Percentiles rank a stretch among this genome's conserved stretches.
phyloP scores from a whole-genome alignment of 1,140 invertebrate species.

The Centruroides vittatus region DNA sequence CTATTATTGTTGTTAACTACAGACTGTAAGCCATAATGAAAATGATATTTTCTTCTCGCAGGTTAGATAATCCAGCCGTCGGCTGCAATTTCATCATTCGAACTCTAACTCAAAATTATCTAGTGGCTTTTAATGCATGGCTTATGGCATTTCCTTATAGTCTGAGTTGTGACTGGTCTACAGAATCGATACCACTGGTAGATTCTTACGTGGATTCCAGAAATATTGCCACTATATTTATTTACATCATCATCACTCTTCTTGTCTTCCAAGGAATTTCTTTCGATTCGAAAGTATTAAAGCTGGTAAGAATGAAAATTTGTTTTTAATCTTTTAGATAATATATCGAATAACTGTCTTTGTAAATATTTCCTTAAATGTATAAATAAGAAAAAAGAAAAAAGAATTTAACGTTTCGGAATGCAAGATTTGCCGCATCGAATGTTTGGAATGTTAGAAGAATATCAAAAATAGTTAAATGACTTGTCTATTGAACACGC shows the following conservation, averaged over 20 bases:
- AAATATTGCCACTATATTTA: slow-evolving; percentile 49
- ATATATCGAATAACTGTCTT: too few relatives aligned
- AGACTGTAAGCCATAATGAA: too few relatives aligned
- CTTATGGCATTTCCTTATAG: slow-evolving; percentile 62
- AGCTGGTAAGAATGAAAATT: not conserved
- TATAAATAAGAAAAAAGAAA: too few relatives aligned
- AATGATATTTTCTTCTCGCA: too few relatives aligned
- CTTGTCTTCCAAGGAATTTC: not conserved
- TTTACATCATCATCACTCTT: slow-evolving; percentile 38
- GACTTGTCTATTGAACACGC: too few relatives aligned
- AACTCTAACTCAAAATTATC: slow-evolving; percentile 64
- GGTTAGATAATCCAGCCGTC: slow-evolving; percentile 29
- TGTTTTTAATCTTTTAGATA: not conserved
- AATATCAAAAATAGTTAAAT: too few relatives aligned
- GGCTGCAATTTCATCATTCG: slow-evolving; percentile 21
- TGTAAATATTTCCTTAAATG: too few relatives aligned
- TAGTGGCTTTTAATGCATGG: slow-evolving; percentile 68
- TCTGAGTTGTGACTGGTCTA: slow-evolving; percentile 87
- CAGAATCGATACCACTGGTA: slow-evolving; percentile 74
- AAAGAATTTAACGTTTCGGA: too few relatives aligned
- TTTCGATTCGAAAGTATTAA: not conserved
- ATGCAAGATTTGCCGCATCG: too few relatives aligned
- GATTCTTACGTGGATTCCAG: slow-evolving; percentile 52
- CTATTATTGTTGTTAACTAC: too few relatives aligned
- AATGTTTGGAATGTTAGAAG: too few relatives aligned